Base-by-base conservation (phyloP, 1,140 invertebrate species). In the Neotoxoptera formosana region DNA sequence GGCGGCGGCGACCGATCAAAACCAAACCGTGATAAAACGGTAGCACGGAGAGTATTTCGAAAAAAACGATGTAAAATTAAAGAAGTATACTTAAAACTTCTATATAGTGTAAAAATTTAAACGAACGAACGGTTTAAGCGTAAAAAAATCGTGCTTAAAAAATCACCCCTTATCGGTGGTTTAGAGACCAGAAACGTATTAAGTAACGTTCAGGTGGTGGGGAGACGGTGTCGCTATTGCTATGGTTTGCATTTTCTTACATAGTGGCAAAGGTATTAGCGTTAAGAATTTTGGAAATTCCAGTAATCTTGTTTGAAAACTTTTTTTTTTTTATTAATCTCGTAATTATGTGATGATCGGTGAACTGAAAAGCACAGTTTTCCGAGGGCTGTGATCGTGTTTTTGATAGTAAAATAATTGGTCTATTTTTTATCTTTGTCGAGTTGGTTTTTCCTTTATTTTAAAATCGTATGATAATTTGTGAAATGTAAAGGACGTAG, bases 321-420 rank as follows among this genome's bases (percentile, higher is more conserved):
- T 76, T 76, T 76, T n/a, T 53, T 60, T n/a, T n/a, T 76, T 76
- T 76, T 76, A 76, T 76, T n/a, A 76, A 76, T 76, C 14, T 76
- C 17, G 14, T 76, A n/a, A 76, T 76, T 76, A 76, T 76, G 6
- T 30, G n/a, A 76, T 14, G 14, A 76, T 76, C n/a, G n/a, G n/a
- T n/a, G 60, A 76, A 76, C n/a, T 17, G n/a, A 76, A 76, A n/a
- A 67, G 4, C 4, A 67, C 60, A 17, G 0, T 67, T 76, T n/a
- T 6, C 30, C 4, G 60, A 76, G 14, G 30, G 30, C 30, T n/a
- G 14, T 20, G n/a, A 76, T 34, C 60, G 6, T 17, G 30, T n/a
- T 76, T n/a, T 76, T 76, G n/a, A n/a, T n/a, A 11, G n/a, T 67
- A 17, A 17, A 11, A 76, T 76, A 34, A n/a, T 76, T 6, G n/a